Evolutionary conservation across 2,797 vertebrate genomes (phyloP).

Genomic region (Muscicapa comitata): DNA sequence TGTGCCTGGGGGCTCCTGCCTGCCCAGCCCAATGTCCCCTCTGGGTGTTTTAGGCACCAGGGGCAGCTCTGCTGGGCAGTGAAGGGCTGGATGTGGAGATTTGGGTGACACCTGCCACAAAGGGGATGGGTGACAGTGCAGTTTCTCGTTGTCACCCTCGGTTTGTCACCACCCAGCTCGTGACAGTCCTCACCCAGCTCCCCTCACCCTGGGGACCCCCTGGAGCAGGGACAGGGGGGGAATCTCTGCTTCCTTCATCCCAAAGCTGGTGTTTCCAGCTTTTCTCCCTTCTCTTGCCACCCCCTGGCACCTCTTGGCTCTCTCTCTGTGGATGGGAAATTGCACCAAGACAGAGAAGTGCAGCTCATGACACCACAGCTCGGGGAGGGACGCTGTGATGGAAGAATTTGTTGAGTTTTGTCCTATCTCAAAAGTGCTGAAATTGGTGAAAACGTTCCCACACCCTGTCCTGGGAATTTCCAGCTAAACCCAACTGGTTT

Average conservation of each 20-base stretch:
- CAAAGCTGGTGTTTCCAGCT: background rate
- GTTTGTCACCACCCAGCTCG: fast-evolving
- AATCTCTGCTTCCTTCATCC: background rate
- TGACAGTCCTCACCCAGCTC: background rate
- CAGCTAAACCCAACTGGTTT: background rate
- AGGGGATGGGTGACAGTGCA: background rate
- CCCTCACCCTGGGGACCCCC: background rate
- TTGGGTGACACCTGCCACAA: background rate
- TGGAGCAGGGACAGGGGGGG: background rate
- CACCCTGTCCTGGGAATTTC: background rate
- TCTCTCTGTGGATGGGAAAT: background rate
- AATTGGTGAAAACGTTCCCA: background rate
- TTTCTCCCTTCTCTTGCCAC: background rate
- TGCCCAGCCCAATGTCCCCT: no score
- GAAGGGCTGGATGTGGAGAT: no score
- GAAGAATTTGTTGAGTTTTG: background rate
- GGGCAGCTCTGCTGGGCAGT: no score
- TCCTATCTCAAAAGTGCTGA: background rate
- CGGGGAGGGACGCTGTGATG: background rate
- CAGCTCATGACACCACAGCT: fast-evolving
- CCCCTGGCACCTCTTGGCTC: background rate
- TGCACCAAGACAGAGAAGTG: background rate
- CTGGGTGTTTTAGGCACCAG: no score
- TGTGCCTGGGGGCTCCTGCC: background rate
- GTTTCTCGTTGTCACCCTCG: fast-evolving